Evolutionary conservation across 2,113 vertebrate species (phyloP).

Genomic region (Odobenus rosmarus): DNA sequence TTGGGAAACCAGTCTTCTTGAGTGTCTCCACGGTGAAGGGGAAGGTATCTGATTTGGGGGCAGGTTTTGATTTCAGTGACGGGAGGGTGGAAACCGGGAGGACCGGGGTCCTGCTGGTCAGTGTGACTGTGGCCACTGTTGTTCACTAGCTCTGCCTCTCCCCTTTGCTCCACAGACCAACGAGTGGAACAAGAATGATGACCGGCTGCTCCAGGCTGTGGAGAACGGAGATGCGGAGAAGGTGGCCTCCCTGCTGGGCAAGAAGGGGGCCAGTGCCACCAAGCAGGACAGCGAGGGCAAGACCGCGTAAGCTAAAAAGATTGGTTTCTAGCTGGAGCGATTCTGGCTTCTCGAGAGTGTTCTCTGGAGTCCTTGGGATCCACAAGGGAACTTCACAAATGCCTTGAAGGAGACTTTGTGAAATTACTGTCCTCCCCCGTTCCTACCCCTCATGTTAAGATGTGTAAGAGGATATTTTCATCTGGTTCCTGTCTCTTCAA

Average conservation of each 20-base stretch:
- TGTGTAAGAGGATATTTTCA: background rate
- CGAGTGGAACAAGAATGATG: slow-evolving; percentile 98
- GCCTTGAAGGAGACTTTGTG: background rate
- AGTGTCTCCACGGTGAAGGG: background rate
- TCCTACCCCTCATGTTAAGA: background rate
- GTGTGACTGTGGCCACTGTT: fast-evolving
- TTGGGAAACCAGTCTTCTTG: slow-evolving; percentile 49
- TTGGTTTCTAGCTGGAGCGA: background rate
- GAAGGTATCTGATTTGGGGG: background rate
- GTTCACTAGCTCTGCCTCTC: background rate
- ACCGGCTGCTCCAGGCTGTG: slow-evolving; percentile 96
- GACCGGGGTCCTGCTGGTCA: fast-evolving
- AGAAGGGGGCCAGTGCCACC: slow-evolving; percentile 95
- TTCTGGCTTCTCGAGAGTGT: background rate
- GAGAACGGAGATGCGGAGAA: slow-evolving; percentile 96
- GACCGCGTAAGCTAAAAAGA: slow-evolving; percentile 93
- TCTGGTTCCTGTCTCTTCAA: background rate
- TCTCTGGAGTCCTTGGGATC: background rate
- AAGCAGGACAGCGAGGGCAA: slow-evolving; percentile 96
- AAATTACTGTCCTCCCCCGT: background rate
- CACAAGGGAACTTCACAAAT: background rate
- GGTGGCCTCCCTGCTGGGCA: slow-evolving; percentile 93
- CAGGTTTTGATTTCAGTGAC: background rate
- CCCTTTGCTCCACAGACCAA: slow-evolving; percentile 87
- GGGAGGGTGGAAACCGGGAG: background rate